These are phyloP conservation scores for Otus scops DNA, from an alignment of 2,797 vertebrate genomes.

Conservation along the genomic window DNA sequence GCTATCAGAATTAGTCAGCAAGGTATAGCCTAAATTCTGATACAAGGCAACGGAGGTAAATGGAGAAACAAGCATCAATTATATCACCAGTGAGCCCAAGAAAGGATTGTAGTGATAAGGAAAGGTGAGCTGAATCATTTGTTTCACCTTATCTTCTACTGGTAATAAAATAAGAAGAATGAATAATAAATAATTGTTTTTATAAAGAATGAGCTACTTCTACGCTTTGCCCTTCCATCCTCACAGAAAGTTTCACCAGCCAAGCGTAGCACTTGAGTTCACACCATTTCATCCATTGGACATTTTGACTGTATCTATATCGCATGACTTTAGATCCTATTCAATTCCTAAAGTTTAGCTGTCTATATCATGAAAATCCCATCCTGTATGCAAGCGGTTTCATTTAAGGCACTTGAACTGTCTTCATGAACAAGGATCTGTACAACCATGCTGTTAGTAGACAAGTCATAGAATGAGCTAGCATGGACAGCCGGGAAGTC, in stretches of 20 bases:
- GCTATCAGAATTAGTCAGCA: background rate
- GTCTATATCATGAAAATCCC: background rate
- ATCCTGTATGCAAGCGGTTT: background rate
- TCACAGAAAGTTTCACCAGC: background rate
- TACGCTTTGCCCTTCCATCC: background rate
- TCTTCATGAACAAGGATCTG: background rate
- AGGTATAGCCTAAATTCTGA: background rate
- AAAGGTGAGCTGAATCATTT: background rate
- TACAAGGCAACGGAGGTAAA: background rate
- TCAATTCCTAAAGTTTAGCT: background rate
- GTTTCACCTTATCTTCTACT: background rate
- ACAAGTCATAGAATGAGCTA: background rate
- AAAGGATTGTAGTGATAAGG: background rate
- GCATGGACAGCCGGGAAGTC: accelerated
- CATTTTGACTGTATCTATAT: background rate
- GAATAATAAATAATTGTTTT: background rate
- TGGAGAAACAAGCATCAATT: background rate
- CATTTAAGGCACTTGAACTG: background rate
- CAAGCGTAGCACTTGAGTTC: background rate
- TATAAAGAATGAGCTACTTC: background rate
- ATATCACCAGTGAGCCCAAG: background rate
- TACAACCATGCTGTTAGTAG: background rate
- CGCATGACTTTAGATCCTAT: accelerated
- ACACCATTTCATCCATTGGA: background rate
- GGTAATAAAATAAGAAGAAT: background rate